Evolutionary conservation across 2,888 invertebrate genomes (phyloP), one percentile per base, ranked within the genome.

Genomic region (Agrotis segetum): DNA sequence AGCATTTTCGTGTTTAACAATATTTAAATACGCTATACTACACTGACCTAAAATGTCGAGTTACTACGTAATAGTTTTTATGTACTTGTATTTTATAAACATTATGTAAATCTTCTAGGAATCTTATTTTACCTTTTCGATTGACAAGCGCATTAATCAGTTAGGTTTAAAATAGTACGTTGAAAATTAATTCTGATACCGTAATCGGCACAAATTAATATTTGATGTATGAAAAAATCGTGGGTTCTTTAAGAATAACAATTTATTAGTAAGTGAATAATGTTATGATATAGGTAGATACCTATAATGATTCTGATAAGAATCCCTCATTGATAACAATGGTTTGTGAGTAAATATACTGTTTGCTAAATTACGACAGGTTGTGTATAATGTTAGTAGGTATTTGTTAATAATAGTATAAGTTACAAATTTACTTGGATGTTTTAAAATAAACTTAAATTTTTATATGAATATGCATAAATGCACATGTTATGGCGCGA

Each of bases 161-260:
- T 14, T 6, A 19, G 44, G 13, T 29, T 59, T 19, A 53, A 73
- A 47, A 24, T 11, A n/a, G 21, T 46, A 46, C n/a, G 14, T 52
- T 46, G n/a, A 29, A 72, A 46, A 50, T 19, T 6, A 11, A 19
- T 53, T 40, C 16, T 6, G 29, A 47, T 53, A 19, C 13, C 14
- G 17, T 40, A 47, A 71, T 63, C 71, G 17, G 52, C 50, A 61
- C 4, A 17, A 74, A 53, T 24, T 63, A 47, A 73, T 71, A 62
- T 40, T 53, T 47, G 71, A 74, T 73, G 63, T 62, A 53, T 63
- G 46, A 40, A 47, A 40, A 13, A n/a, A 40, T 49, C 7, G 3
- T 55, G 19, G 24, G 19, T 71, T 74, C 24, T n/a, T 40, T 61
- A 61, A 46, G 50, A 62, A 69, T 56, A 56, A 13, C 56, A 71